phyloP scores from a whole-genome alignment of 2,888 invertebrate genomes.

The Branchipolynoe longqiensis region DNA sequence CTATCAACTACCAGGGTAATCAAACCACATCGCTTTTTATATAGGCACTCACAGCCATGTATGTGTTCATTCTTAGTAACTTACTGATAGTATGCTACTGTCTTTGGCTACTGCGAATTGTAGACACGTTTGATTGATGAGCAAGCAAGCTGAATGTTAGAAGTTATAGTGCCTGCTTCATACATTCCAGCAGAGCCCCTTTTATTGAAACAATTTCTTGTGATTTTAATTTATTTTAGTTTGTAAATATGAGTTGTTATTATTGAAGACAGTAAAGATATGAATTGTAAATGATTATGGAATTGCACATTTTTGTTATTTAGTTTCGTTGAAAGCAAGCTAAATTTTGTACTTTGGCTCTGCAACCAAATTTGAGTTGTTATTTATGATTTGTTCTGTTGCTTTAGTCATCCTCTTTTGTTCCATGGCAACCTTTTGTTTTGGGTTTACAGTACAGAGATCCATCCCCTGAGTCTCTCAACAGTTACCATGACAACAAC shows the following conservation, averaged over 20 bases:
- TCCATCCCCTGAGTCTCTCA: not conserved
- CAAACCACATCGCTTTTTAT: too few relatives aligned
- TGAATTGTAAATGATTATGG: not conserved
- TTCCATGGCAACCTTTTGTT: conserved; percentile 39
- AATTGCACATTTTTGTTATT: not conserved
- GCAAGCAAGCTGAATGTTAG: too few relatives aligned
- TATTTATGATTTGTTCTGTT: too few relatives aligned
- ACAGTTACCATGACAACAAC: not conserved
- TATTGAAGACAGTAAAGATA: not conserved
- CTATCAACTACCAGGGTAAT: too few relatives aligned
- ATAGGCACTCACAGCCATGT: too few relatives aligned
- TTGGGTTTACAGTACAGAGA: conserved; percentile 50
- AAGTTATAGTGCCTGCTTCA: not conserved
- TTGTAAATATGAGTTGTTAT: not conserved
- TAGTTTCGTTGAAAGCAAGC: not conserved
- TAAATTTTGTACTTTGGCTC: too few relatives aligned
- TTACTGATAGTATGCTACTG: too few relatives aligned
- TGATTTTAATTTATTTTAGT: not conserved
- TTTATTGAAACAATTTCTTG: not conserved
- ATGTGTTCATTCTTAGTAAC: too few relatives aligned
- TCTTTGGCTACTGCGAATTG: too few relatives aligned
- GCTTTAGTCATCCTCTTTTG: not conserved
- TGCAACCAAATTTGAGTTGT: too few relatives aligned
- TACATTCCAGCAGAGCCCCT: not conserved
- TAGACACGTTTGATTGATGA: too few relatives aligned